Base-by-base conservation (phyloP, 1,140 invertebrate genomes). In the Trachymyrmex septentrionalis region DNA sequence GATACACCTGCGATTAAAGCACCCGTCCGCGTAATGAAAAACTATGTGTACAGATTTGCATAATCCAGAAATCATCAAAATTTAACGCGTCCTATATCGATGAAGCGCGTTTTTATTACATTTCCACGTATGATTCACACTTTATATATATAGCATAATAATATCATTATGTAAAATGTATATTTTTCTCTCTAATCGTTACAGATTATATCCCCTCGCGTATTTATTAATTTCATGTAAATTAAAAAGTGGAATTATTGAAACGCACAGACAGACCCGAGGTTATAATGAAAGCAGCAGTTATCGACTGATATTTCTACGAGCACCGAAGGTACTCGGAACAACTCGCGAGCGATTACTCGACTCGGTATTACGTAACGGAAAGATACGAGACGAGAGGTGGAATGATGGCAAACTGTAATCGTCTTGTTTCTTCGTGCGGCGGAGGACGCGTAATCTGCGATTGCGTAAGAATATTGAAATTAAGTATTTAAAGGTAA, bases 401-500 rank as follows among this genome's bases (percentile, higher is more conserved):
- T 24, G 27, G 38, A 66, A 77, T 55, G 57, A 78, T 24, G n/a
- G 55, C 72, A 21, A 87, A 71, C 55, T 53, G 12, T 73, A 72
- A 87, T 76, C 61, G 69, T 53, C 24, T 50, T 63, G 67, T 87
- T 63, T 53, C 85, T 38, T 3, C 24, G 27, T 34, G 78, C 27
- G n/a, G 34, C 24, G 27, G 71, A 75, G 55, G 55, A 57, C 50
- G 64, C 69, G 27, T 61, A 34, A 27, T 24, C 27, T 9, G 16
- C 19, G 21, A 73, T 80, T 80, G 69, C 24, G 55, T 34, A 88
- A 64, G 72, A 88, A 88, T 85, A 85, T 87, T 85, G 86, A 87
- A 80, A 89, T 89, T 87, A 85, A 66, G 75, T 64, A 86, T 89
- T 86, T 86, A 80, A 72, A 88, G 85, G 82, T 88, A 88, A 88